A percentile compares a stretch with the other conserved stretches of the same genome.
Conservation (phyloP, 2,888 invertebrate genomes). For the Eupsilia transversa region DNA sequence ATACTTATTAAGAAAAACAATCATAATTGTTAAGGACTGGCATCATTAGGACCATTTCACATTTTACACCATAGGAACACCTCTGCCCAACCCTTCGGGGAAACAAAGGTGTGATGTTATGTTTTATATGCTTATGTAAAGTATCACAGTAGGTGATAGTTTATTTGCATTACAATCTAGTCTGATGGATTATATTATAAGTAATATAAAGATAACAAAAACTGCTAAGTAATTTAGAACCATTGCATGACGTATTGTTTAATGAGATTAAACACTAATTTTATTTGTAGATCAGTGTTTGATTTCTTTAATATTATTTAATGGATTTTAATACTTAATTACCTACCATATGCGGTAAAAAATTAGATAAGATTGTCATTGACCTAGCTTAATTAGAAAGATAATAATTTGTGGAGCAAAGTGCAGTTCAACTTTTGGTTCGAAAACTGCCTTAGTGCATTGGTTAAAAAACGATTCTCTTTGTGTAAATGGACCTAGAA, state of each 20-base stretch:
- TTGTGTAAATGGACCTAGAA: not conserved
- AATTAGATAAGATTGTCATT: not conserved
- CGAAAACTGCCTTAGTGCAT: not conserved
- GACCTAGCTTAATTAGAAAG: not conserved
- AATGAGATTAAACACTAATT: not conserved
- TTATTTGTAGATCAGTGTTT: too few species aligned
- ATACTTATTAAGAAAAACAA: not conserved
- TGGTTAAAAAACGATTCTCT: not conserved
- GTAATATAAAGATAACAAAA: not conserved
- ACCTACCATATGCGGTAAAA: not conserved
- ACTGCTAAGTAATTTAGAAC: not conserved
- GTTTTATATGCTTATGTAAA: too few species aligned
- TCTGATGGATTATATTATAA: too few species aligned
- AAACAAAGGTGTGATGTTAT: too few species aligned
- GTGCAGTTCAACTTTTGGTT: not conserved
- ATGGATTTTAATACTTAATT: not conserved
- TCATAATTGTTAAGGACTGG: not conserved
- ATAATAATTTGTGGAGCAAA: slow-evolving; percentile 6
- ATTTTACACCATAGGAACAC: too few species aligned
- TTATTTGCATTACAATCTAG: too few species aligned
- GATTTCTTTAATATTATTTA: not conserved
- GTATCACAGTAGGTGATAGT: too few species aligned
- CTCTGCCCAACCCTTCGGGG: too few species aligned
- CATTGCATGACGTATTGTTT: not conserved
- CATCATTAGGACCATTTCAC: not conserved